Evolutionary conservation across 2,797 vertebrate genomes (phyloP), one percentile per base, ranked within the genome.

Genomic region (Betta splendens): DNA sequence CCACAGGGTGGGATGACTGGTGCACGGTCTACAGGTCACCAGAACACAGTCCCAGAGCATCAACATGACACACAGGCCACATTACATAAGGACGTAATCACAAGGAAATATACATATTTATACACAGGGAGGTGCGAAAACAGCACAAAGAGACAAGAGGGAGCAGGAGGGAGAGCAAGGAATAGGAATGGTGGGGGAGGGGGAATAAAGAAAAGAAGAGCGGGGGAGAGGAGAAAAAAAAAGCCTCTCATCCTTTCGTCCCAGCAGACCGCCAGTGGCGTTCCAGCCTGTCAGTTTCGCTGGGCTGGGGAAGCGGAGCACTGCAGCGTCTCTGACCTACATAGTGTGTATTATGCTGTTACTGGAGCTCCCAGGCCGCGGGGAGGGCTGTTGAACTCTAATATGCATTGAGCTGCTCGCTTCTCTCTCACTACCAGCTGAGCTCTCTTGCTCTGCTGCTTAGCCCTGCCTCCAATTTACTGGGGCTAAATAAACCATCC

Each of bases 271-370:
- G 84, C 86, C 87, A 83, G 82, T 88, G 89, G 87, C 85, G 86
- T 87, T 89, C 85, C 82, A 89, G 85, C 85, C 88, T 83, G 90
- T 87, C 84, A 86, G 85, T 86, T 87, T 84, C 73, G 83, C 83
- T 85, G 88, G 85, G 83, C 76, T 83, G 75, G 75, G 83, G 86
- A 89, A 90, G 85, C 88, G 85, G 87, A 89, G 82, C 87, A 87
- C 87, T 90, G 87, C 88, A 90, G 89, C 72, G 87, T 88, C 87
- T 89, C 87, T 90, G 89, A 90, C 88, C 88, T 89, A 90, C 86
- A 90, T 89, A 90, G 82, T 88, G 80, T 85, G 85, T 88, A 86
- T 89, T 88, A 85, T 88, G 84, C 85, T 45, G 80, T 87, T 90
- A 85, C 82, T 88, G 84, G 83, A 87, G 87, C 87, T 86, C 81